Percentiles rank a stretch among this genome's conserved stretches.
Evolutionary conservation across 2,888 invertebrate genomes (phyloP).

Genomic region (Coremacera marginata): DNA sequence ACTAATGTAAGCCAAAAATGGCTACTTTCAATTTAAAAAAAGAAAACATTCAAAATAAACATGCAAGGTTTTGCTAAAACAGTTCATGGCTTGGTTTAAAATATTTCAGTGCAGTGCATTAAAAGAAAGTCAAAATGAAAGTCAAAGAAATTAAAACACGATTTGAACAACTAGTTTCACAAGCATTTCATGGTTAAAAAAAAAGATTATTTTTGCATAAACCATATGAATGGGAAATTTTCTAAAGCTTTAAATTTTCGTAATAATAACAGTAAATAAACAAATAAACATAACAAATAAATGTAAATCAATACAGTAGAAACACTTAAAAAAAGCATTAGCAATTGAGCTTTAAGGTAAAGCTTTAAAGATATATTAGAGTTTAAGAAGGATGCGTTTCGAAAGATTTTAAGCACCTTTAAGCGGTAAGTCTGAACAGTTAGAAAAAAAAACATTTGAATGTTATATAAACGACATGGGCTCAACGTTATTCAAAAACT

Average conservation of each 20-base stretch:
- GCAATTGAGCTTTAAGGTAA: too few relatives aligned
- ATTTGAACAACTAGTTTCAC: conserved; percentile 32
- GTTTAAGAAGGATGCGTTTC: too few relatives aligned
- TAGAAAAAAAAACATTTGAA: too few relatives aligned
- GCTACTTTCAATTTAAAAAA: conserved; percentile 25
- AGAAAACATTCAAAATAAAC: conserved; percentile 20
- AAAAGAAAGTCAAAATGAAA: conserved; percentile 36
- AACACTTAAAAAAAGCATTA: not conserved
- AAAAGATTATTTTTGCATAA: conserved; percentile 43
- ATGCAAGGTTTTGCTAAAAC: not conserved
- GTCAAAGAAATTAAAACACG: conserved; percentile 33
- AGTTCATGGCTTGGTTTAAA: conserved; percentile 3
- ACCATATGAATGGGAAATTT: conserved; percentile 41
- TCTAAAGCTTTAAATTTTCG: not conserved
- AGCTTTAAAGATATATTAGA: too few relatives aligned
- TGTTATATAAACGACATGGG: too few relatives aligned
- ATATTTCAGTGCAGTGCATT: conserved; percentile 16
- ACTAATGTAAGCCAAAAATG: conserved; percentile 2
- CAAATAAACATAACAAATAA: too few relatives aligned
- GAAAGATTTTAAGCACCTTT: too few relatives aligned
- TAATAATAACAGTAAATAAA: not conserved
- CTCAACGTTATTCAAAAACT: too few relatives aligned
- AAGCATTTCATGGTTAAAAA: conserved; percentile 20
- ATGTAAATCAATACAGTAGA: not conserved
- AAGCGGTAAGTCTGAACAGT: too few relatives aligned